Base-by-base conservation (phyloP, 2,888 invertebrate genomes). In the Mesodorylaimus sp. region DNA sequence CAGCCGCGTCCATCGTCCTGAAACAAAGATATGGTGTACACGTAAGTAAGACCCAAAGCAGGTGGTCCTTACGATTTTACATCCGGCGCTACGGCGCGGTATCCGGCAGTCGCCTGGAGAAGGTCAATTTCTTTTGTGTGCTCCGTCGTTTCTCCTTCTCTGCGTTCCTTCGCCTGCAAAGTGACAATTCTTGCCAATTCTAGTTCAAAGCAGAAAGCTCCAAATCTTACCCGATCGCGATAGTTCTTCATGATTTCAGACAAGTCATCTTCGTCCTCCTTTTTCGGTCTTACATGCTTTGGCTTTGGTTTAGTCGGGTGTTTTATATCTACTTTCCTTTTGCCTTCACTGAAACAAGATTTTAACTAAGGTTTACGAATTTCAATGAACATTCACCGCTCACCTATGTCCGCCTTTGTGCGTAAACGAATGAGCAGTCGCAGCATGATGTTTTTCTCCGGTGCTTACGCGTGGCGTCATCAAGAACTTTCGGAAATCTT, bases 11-110 rank as follows among this genome's bases (percentile, higher is more conserved):
- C 68, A 83, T 59, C 45, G 67, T 68, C 37, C 68, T 69, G 51
- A 29, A 53, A 53, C 42, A 21, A n/a, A n/a, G n/a, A n/a, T n/a
- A n/a, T n/a, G n/a, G 52, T n/a, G n/a, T n/a, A n/a, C n/a, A n/a
- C n/a, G n/a, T n/a, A n/a, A n/a, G n/a, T n/a, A n/a, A n/a, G n/a
- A n/a, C n/a, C n/a, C n/a, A n/a, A n/a, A n/a, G n/a, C n/a, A n/a
- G n/a, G n/a, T n/a, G 16, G 53, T 42, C 61, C 67, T 63, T 79
- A 55, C 87, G 88, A 87, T 66, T 91, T 89, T 16, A 86, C 70
- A 73, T 93, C 93, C 0, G 93, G 93, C 2, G 93, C 95, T 1
- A 97, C 93, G 5, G 95, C 93, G 61, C 89, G 69, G 63, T 85
- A 85, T 29, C 83, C 83, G 3, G 85, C 81, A 23, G 80, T 83